A percentile compares a stretch with the other conserved stretches of the same genome.
Conservation (phyloP, 2,888 invertebrate genomes). For the Chorisops tibialis region DNA sequence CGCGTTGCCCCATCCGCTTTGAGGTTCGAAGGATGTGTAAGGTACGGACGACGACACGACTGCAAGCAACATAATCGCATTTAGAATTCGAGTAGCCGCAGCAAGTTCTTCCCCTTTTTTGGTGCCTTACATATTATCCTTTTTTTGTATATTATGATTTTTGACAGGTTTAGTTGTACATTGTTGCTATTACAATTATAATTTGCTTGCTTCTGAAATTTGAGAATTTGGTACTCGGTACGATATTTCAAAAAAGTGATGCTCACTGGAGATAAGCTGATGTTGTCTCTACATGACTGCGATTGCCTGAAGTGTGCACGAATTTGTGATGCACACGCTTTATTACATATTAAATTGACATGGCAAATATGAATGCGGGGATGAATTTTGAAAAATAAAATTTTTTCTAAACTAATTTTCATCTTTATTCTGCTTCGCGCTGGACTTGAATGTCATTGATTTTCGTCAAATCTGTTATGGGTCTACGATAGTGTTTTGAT, state of each 20-base stretch:
- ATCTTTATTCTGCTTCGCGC: too few species aligned
- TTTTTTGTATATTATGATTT: constrained; percentile 27
- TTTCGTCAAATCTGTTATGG: too few species aligned
- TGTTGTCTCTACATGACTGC: constrained; percentile 18
- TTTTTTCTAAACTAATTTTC: too few species aligned
- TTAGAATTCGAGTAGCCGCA: too few species aligned
- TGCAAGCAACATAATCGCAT: too few species aligned
- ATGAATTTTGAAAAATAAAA: too few species aligned
- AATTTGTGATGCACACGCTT: constrained; percentile 29
- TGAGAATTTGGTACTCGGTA: constrained; percentile 8
- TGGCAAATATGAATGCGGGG: background rate
- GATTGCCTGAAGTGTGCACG: constrained; percentile 27
- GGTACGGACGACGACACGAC: too few species aligned
- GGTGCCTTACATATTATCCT: background rate
- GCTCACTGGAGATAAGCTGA: constrained; percentile 27
- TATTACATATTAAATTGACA: constrained; percentile 21
- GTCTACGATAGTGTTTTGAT: too few species aligned
- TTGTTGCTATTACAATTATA: constrained; percentile 19
- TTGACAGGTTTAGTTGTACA: constrained; percentile 28
- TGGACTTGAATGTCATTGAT: too few species aligned
- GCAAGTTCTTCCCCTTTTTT: too few species aligned
- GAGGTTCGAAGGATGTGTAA: too few species aligned
- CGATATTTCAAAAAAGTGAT: constrained; percentile 5
- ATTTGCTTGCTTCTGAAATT: constrained; percentile 14
- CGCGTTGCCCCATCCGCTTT: too few species aligned